Percentiles rank a stretch among this genome's conserved stretches.
Conservation (phyloP, 2,113 vertebrate genomes). For the Circaetus gallicus region DNA sequence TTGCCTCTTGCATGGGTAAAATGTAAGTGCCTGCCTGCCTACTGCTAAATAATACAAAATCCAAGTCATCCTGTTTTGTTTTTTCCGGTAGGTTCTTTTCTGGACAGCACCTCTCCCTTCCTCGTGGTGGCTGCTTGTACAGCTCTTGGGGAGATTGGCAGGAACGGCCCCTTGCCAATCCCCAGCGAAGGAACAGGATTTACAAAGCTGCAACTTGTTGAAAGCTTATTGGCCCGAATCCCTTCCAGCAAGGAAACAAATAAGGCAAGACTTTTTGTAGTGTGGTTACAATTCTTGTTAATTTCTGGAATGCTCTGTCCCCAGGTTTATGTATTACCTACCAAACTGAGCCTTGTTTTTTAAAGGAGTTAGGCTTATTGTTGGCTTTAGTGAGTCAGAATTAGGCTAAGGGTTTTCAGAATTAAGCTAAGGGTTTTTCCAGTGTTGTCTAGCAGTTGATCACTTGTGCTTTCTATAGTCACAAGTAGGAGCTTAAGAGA, state of each 20-base stretch:
- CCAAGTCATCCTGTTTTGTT: background rate
- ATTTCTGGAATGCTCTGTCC: background rate
- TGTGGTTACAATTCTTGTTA: background rate
- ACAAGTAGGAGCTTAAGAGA: background rate
- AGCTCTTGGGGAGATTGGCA: slow-evolving; percentile 91
- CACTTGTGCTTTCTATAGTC: background rate
- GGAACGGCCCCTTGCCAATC: slow-evolving; percentile 87
- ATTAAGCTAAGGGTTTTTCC: background rate
- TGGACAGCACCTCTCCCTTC: slow-evolving; percentile 85
- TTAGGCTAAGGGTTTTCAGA: background rate
- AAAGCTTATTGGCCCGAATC: slow-evolving; percentile 88
- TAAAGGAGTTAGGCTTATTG: background rate
- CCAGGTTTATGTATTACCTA: background rate
- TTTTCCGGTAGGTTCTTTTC: slow-evolving; percentile 81
- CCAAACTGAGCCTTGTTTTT: background rate
- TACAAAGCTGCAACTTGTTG: slow-evolving; percentile 87
- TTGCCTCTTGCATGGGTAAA: background rate
- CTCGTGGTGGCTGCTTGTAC: slow-evolving; percentile 89
- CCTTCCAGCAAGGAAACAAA: slow-evolving; percentile 93
- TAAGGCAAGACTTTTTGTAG: slow-evolving; percentile 75
- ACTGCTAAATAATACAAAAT: background rate
- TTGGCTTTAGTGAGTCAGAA: background rate
- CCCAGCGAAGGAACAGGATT: slow-evolving; percentile 86
- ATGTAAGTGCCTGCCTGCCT: background rate
- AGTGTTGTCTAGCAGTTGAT: background rate